Percentiles rank a stretch among this genome's conserved stretches.
phyloP scores from a whole-genome alignment of 2,888 invertebrate genomes.

The Drosophila eohydei region DNA sequence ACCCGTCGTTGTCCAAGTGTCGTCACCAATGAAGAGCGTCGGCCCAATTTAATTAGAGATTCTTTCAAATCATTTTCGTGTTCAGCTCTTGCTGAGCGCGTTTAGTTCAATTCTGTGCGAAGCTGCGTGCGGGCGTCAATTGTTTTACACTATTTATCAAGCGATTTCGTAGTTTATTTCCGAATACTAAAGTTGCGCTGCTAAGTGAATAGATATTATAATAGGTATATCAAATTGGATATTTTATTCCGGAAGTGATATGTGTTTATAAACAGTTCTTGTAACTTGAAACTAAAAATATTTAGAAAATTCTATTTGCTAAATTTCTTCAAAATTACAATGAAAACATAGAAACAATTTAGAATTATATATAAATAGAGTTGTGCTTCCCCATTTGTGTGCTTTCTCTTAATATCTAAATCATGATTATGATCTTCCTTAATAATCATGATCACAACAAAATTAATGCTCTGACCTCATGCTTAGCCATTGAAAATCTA shows the following conservation, averaged over 20 bases:
- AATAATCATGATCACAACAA: constrained; percentile 47
- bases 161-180: constrained; percentile 21
- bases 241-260: neutral
- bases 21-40: constrained; percentile 64
- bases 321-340: neutral
- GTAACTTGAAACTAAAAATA: too few species aligned
- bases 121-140: constrained; percentile 70
- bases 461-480: constrained; percentile 68
- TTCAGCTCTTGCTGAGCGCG: constrained; percentile 21
- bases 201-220: neutral
- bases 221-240: constrained; percentile 1
- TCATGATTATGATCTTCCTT: constrained; percentile 34
- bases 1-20: constrained; percentile 53
- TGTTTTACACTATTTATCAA: constrained; percentile 10
- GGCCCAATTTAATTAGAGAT: constrained; percentile 55
- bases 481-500: constrained; percentile 43
- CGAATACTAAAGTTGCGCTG: constrained; percentile 7
- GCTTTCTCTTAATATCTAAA: constrained; percentile 11
- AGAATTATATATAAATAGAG: neutral
- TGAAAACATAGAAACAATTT: neutral
- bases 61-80: constrained; percentile 23
- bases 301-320: neutral
- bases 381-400: neutral
- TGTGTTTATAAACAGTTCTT: neutral
- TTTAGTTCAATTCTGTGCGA: constrained; percentile 69